These are phyloP conservation scores for Artibeus lituratus DNA, from an alignment of 2,797 vertebrate genomes.

Conservation along the genomic window DNA sequence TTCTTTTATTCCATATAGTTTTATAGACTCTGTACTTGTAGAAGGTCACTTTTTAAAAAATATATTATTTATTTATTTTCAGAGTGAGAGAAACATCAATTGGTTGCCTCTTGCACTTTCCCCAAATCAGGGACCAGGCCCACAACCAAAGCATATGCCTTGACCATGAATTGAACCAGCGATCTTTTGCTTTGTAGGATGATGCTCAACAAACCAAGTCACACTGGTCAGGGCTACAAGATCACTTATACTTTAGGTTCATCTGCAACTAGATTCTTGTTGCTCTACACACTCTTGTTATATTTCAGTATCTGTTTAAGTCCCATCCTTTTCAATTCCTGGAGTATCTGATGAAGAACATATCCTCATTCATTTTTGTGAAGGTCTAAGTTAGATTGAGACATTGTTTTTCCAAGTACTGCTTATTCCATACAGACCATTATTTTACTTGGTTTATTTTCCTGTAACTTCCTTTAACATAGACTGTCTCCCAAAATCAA, in stretches of 20 bases:
- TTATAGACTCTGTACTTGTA: background rate
- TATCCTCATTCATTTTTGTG: constrained; percentile 13
- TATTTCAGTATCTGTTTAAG: background rate
- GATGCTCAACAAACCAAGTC: background rate
- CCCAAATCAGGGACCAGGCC: background rate
- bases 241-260: background rate
- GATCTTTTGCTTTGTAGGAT: background rate
- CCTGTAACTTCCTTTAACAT: constrained; percentile 64
- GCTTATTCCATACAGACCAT: constrained; percentile 19
- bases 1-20: background rate
- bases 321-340: background rate
- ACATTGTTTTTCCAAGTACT: background rate
- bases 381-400: background rate
- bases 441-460: constrained; percentile 57
- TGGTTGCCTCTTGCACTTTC: background rate
- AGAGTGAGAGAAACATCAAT: background rate
- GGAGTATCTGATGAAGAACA: background rate
- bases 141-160: background rate
- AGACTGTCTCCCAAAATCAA: constrained; percentile 67
- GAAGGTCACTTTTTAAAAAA: background rate
- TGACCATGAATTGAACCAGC: background rate
- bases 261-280: background rate
- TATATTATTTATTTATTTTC: background rate
- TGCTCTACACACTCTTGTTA: background rate
- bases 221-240: background rate